These are phyloP conservation scores for Moxostoma hubbsi DNA, from an alignment of 2,797 vertebrate species.

Conservation along the genomic window DNA sequence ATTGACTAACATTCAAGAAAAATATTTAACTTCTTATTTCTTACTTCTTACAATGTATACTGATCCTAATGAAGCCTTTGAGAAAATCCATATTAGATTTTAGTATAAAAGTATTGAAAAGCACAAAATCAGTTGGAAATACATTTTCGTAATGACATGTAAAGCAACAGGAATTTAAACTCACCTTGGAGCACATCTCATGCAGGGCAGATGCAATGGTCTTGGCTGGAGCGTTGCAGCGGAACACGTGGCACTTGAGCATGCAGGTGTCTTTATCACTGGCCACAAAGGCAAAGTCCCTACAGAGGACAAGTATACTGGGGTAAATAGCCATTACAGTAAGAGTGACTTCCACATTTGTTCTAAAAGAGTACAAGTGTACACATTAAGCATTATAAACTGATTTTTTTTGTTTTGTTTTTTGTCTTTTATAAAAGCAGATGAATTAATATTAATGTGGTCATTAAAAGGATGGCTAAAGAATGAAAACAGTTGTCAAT, in stretches of 20 bases:
- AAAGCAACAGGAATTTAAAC: not conserved
- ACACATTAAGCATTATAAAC: not conserved
- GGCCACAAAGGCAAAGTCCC: conserved; percentile 96
- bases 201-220: conserved; percentile 91
- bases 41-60: no score
- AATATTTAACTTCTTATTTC: no score
- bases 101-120: no score
- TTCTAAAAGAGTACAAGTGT: not conserved
- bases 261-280: conserved; percentile 94
- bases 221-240: conserved; percentile 91
- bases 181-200: conserved; percentile 92
- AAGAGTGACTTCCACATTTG: not conserved
- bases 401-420: not conserved
- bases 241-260: conserved; percentile 97
- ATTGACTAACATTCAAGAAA: no score
- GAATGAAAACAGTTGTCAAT: not conserved
- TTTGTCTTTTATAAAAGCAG: not conserved
- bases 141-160: not conserved
- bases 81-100: no score
- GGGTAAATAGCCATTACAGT: conserved; percentile 17
- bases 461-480: not conserved
- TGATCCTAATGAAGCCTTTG: no score
- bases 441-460: not conserved
- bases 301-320: conserved; percentile 63
- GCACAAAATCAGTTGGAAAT: no score